phyloP scores from a whole-genome alignment of 2,888 invertebrate genomes.

The Galerucella nymphaeae region DNA sequence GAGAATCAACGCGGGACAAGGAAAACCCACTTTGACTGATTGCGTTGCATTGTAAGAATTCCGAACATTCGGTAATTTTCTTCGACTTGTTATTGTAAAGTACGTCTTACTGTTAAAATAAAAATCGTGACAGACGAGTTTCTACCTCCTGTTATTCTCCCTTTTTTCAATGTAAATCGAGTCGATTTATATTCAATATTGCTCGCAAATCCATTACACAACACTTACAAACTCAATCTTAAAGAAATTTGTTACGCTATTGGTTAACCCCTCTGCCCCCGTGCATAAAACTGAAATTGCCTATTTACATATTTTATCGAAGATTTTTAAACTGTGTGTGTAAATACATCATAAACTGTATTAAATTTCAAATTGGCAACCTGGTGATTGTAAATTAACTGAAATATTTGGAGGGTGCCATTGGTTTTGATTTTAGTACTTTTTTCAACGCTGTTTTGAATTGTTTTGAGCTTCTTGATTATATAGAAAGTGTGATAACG shows the following conservation, averaged over 20 bases:
- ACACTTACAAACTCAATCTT: conserved; percentile 43
- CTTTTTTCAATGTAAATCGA: conserved; percentile 44
- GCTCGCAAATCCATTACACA: conserved; percentile 42
- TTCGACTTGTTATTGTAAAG: background rate
- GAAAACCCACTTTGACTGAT: conserved; percentile 37
- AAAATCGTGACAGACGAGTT: background rate
- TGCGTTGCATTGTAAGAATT: conserved; percentile 27
- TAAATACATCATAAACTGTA: conserved; percentile 1
- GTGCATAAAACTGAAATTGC: conserved; percentile 18
- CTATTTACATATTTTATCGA: conserved; percentile 20
- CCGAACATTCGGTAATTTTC: background rate
- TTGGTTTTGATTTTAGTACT: no score
- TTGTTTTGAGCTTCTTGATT: no score
- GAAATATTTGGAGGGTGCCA: background rate
- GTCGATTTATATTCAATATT: conserved; percentile 51
- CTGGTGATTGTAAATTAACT: background rate
- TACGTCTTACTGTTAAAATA: background rate
- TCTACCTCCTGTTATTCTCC: conserved; percentile 6
- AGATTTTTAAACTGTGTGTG: background rate
- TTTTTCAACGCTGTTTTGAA: no score
- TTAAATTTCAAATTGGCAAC: background rate
- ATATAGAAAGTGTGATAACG: no score
- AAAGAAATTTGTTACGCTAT: conserved; percentile 28
- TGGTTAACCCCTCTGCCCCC: conserved; percentile 16
- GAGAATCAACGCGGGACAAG: conserved; percentile 23